Base-by-base conservation (phyloP, 1,140 invertebrate species). In the Papilio polyxenes region DNA sequence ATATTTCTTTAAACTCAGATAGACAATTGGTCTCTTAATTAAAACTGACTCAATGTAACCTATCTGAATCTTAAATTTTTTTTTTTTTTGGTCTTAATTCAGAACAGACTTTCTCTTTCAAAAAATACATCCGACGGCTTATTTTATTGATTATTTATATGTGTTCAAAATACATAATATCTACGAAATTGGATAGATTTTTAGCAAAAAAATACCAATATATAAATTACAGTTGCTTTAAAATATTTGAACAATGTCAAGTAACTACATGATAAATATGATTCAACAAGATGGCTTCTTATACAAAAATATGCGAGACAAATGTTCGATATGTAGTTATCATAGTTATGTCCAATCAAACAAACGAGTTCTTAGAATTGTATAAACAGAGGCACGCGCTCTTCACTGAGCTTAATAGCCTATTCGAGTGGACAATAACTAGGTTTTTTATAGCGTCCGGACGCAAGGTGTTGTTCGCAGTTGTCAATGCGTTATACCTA, bases 381-480 rank as follows among this genome's bases (percentile, higher is more conserved):
- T 85, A 87, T 87, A 87, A 84, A 89, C 84, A 87, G 88, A 88
- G 85, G 88, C 89, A 89, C 85, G 89, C 86, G 87, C 81, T 84
- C 83, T 72, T 13, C 75, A 83, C 80, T 81, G 83, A 82, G 77
- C 76, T 85, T 90, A 88, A 89, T 89, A 87, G 86, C 83, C 72
- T 75, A 62, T 81, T 89, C 85, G 83, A 88, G 83, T 87, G 88
- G 86, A 92, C 88, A 89, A 89, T 89, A 88, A 88, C 81, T 84
- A 81, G 75, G 82, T 87, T 90, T 88, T 91, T 90, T 87, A 85
- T 87, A 72, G 82, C 74, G 74, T 80, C 72, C 62, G 80, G 74
- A 87, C 83, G 85, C 88, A 88, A 89, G 89, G 89, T 89, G 85
- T 81, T 81, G 40, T 48, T 78, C 87, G 84, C 86, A 87, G 84